A percentile compares a stretch with the other conserved stretches of the same genome.
phyloP scores from a whole-genome alignment of 2,113 vertebrate species.

The Microtus ochrogaster region DNA sequence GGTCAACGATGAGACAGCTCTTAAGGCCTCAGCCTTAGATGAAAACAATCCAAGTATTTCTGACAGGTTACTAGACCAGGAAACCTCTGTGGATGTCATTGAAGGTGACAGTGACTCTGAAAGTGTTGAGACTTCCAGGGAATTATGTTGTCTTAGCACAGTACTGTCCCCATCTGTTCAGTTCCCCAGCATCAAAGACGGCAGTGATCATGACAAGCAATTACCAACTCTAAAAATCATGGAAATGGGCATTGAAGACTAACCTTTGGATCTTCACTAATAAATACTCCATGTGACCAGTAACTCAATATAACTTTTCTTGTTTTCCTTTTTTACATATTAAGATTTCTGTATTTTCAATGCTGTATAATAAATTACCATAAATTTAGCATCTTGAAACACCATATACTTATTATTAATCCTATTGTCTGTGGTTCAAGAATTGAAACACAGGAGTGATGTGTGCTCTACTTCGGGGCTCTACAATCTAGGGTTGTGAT shows the following conservation, averaged over 20 bases:
- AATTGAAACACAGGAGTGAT: not conserved
- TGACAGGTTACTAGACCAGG: not conserved
- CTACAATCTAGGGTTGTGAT: not conserved
- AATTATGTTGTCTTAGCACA: constrained; percentile 70
- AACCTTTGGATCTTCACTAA: constrained; percentile 55
- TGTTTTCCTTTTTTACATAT: not conserved
- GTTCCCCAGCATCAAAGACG: not conserved
- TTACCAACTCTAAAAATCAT: constrained; percentile 45
- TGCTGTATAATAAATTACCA: constrained; percentile 56
- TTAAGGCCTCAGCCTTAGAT: not conserved
- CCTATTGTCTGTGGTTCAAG: not conserved
- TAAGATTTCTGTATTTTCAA: constrained; percentile 44
- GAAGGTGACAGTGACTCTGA: constrained; percentile 69
- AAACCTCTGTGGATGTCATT: constrained; percentile 52
- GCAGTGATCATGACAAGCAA: constrained; percentile 23
- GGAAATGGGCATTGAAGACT: constrained; percentile 50
- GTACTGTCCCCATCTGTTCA: constrained; percentile 32
- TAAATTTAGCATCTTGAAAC: not conserved
- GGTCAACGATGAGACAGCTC: constrained; percentile 38
- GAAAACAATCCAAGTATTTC: constrained; percentile 53
- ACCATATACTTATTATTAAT: constrained; percentile 23
- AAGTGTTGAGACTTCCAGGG: constrained; percentile 15
- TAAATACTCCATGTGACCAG: constrained; percentile 68
- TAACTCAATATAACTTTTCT: constrained; percentile 17
- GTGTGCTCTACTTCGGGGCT: not conserved